phyloP scores from a whole-genome alignment of 2,113 vertebrate genomes.

The Heterochromis multidens region DNA sequence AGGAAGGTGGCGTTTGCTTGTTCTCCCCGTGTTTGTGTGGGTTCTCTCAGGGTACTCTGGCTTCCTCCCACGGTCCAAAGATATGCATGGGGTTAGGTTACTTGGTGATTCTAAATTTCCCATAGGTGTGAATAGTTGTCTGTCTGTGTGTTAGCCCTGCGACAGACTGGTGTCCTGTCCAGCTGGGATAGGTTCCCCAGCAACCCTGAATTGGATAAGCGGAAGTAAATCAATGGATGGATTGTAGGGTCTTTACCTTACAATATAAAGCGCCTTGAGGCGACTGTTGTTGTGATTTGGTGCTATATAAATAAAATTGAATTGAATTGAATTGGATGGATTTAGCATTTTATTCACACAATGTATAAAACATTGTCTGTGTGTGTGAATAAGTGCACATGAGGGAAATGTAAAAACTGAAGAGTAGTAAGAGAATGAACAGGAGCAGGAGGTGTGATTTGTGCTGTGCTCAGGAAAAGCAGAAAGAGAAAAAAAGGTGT shows the following conservation, averaged over 20 bases:
- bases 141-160: neutral
- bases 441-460: neutral
- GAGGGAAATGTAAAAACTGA: neutral
- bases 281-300: no score
- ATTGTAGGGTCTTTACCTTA: no score
- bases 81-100: rapidly evolving
- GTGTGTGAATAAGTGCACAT: neutral
- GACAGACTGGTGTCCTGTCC: neutral
- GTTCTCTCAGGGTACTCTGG: neutral
- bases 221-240: neutral
- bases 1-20: no score
- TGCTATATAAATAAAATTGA: no score
- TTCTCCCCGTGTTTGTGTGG: neutral
- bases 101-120: neutral
- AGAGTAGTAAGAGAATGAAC: neutral
- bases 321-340: no score
- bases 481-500: no score
- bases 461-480: neutral
- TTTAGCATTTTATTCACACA: no score
- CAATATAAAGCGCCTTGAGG: no score
- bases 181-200: neutral
- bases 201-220: neutral
- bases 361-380: no score
- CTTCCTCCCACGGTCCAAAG: neutral
- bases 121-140: neutral